phyloP scores from a whole-genome alignment of 1,140 invertebrate genomes.

The Camponotus vicinus region DNA sequence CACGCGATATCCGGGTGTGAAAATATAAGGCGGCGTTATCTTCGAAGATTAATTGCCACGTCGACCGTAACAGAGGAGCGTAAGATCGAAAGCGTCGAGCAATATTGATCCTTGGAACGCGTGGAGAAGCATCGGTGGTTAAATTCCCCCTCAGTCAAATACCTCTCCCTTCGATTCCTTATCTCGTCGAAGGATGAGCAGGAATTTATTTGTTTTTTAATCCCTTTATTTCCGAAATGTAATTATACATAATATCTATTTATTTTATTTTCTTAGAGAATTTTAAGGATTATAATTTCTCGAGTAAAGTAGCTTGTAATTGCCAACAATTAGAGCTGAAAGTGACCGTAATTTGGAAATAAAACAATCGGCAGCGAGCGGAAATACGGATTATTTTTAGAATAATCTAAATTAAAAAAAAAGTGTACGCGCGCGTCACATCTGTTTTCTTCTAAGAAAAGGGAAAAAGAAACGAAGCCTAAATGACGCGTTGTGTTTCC shows the following conservation, averaged over 20 bases:
- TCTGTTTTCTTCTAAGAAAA: too few species aligned
- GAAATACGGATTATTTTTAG: not conserved
- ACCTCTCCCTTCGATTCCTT: not conserved
- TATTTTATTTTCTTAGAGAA: too few species aligned
- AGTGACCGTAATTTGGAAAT: not conserved
- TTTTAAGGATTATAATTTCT: too few species aligned
- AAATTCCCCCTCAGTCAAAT: not conserved
- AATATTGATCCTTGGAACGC: slow-evolving; percentile 14
- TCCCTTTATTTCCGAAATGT: not conserved
- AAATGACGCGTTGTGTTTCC: slow-evolving; percentile 26
- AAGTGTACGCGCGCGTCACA: not conserved
- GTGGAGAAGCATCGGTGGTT: not conserved
- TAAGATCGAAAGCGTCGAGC: slow-evolving; percentile 28
- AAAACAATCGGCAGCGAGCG: not conserved
- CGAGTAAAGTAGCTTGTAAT: too few species aligned
- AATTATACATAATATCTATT: too few species aligned
- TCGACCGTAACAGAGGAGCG: slow-evolving; percentile 56
- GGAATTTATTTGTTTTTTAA: not conserved
- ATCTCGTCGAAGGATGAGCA: not conserved
- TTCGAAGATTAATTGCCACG: slow-evolving; percentile 67
- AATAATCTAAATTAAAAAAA: not conserved
- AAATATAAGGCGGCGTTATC: slow-evolving; percentile 64
- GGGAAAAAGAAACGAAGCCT: slow-evolving; percentile 33
- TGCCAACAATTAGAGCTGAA: too few species aligned
- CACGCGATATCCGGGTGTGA: slow-evolving; percentile 58